Conservation (phyloP, 2,113 vertebrate genomes). For the Forbesichthys agassizii region DNA sequence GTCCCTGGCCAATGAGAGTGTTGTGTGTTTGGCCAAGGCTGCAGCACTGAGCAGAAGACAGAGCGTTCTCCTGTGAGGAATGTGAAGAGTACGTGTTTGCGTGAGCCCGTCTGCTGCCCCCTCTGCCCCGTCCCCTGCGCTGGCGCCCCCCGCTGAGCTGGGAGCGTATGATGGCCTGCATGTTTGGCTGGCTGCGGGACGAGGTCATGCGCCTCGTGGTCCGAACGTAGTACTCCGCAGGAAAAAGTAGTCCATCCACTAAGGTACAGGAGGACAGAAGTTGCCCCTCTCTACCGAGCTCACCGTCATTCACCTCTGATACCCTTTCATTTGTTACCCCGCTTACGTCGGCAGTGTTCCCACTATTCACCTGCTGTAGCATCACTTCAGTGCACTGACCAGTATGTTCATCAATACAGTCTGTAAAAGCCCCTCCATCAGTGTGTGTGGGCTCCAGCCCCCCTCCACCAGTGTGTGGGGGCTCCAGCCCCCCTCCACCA, state of each 20-base stretch:
- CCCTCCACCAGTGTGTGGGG: not conserved
- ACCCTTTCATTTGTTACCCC: slow-evolving; percentile 12
- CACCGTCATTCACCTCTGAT: not conserved
- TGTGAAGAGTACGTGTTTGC: not conserved
- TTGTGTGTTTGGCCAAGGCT: not conserved
- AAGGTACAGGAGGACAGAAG: slow-evolving; percentile 58
- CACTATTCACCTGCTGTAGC: not conserved
- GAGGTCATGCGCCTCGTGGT: slow-evolving; percentile 66
- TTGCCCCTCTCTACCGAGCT: not conserved
- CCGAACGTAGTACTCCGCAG: slow-evolving; percentile 66
- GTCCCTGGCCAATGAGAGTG: no score
- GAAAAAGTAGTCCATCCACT: slow-evolving; percentile 66
- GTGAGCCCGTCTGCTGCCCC: not conserved
- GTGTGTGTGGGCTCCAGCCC: not conserved
- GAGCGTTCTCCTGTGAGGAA: no score
- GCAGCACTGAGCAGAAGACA: no score
- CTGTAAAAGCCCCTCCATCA: not conserved
- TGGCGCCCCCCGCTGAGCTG: slow-evolving; percentile 41
- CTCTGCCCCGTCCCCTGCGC: slow-evolving; percentile 33
- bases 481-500: no score
- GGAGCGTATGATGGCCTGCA: slow-evolving; percentile 50
- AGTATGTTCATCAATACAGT: no score
- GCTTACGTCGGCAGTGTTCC: not conserved
- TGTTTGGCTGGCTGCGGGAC: slow-evolving; percentile 60
- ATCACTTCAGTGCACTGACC: not conserved